Percentiles rank a stretch among this genome's conserved stretches.
These are phyloP conservation scores for Pholis gunnellus DNA, from an alignment of 2,113 vertebrate genomes.

Conservation along the genomic window DNA sequence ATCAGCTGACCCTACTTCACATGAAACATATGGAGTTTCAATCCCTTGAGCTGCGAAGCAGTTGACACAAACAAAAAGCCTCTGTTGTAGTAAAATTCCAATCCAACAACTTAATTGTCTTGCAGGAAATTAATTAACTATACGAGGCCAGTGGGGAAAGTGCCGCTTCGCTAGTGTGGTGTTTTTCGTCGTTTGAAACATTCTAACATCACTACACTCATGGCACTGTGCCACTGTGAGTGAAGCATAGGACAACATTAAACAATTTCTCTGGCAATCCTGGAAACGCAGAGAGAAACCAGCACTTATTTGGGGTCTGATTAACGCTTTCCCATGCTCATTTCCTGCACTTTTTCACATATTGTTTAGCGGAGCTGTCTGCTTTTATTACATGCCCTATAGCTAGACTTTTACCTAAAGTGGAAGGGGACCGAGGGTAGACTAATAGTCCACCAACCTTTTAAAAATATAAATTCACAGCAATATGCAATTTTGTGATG, in stretches of 20 bases:
- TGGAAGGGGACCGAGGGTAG: neutral
- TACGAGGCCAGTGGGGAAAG: slow-evolving; percentile 27
- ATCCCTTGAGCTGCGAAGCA: slow-evolving; percentile 24
- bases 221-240: neutral
- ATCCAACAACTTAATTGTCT: slow-evolving; percentile 39
- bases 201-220: neutral
- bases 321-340: neutral
- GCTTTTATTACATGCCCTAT: slow-evolving; percentile 3
- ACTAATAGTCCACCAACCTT: neutral
- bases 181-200: slow-evolving; percentile 16
- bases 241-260: neutral
- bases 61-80: slow-evolving; percentile 34
- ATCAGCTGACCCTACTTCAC: slow-evolving; percentile 17
- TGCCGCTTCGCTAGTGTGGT: neutral
- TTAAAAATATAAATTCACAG: slow-evolving; percentile 12
- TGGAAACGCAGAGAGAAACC: slow-evolving; percentile 5
- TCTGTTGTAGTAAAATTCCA: slow-evolving; percentile 15
- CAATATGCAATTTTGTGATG: neutral
- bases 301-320: neutral
- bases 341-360: neutral
- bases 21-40: slow-evolving; percentile 36
- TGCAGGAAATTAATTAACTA: slow-evolving; percentile 24
- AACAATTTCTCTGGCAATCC: neutral
- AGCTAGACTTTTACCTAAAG: slow-evolving; percentile 19
- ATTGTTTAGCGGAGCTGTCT: neutral